Base-by-base conservation (phyloP, 1,140 invertebrate species). In the Ectropis grisescens region DNA sequence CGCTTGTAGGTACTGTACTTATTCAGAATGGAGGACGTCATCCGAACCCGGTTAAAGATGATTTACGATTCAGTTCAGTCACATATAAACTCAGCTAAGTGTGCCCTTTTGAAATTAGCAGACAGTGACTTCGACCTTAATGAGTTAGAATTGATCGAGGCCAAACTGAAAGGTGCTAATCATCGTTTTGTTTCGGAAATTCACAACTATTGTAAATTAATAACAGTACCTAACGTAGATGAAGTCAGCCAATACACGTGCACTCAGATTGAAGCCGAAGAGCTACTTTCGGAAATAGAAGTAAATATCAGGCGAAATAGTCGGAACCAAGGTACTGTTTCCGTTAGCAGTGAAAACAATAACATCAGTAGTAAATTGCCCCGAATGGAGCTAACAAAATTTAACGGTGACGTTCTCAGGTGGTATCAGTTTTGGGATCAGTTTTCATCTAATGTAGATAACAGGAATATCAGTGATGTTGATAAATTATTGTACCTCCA, bases 401-500 rank as follows among this genome's bases (percentile, higher is more conserved):
- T 4, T 19, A 19, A 8, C 16, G n/a, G n/a, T n/a, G 15, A 47
- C 11, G 12, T 35, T 15, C 28, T 45, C 19, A 32, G 22, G 11
- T 45, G 44, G 38, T 29, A 41, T 28, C 27, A 37, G 2, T 47
- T 47, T 34, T 47, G 38, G 35, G 35, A 47, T 9, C 34, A n/a
- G n/a, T n/a, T n/a, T n/a, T n/a, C n/a, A n/a, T n/a, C n/a, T n/a
- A n/a, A n/a, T n/a, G n/a, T n/a, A n/a, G n/a, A 47, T 8, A 26
- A 11, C 10, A 37, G 36, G 15, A 39, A 36, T 28, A 34, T 48
- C 2, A 39, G n/a, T 25, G 33, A 48, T 16, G 45, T 48, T 6
- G 40, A 48, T 28, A 48, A 48, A 42, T n/a, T n/a, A n/a, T n/a
- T n/a, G n/a, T n/a, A n/a, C 11, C 16, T 48, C 10, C 36, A 48